A percentile compares a stretch with the other conserved stretches of the same genome.
Conservation (phyloP, 2,888 invertebrate genomes). For the Tromatobia lineatoria region DNA sequence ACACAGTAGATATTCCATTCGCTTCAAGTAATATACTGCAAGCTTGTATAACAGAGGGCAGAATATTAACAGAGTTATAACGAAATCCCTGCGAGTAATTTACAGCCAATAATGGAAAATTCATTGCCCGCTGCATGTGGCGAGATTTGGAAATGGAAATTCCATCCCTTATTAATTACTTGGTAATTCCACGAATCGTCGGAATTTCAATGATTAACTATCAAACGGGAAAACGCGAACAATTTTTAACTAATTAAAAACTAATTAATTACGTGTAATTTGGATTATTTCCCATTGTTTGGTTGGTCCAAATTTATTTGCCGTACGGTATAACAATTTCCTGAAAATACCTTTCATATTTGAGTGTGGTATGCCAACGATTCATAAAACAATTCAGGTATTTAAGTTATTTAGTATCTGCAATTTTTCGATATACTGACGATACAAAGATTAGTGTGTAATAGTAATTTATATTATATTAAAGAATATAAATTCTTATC, state of each 20-base stretch:
- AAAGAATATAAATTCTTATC: too few species aligned
- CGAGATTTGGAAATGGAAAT: constrained; percentile 25
- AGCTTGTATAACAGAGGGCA: not conserved
- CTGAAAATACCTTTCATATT: not conserved
- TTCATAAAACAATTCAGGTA: too few species aligned
- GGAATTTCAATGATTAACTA: constrained; percentile 19
- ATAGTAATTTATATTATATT: too few species aligned
- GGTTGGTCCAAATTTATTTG: not conserved
- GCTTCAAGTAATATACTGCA: not conserved
- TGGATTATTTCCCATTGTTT: not conserved
- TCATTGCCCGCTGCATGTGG: constrained; percentile 31
- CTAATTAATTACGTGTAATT: not conserved
- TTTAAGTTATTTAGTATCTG: too few species aligned
- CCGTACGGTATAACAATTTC: not conserved
- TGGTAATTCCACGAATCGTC: constrained; percentile 48
- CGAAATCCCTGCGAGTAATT: constrained; percentile 27
- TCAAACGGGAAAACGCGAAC: not conserved
- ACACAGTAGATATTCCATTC: not conserved
- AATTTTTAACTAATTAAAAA: not conserved
- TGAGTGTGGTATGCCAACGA: not conserved
- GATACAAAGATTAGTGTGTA: too few species aligned
- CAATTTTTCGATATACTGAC: too few species aligned
- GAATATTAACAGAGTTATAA: constrained; percentile 3
- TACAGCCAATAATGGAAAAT: constrained; percentile 57
- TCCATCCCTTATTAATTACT: constrained; percentile 37